Percentiles rank a stretch among this genome's conserved stretches.
phyloP scores from a whole-genome alignment of 2,797 vertebrate species.

The Lutjanus campechanus region DNA sequence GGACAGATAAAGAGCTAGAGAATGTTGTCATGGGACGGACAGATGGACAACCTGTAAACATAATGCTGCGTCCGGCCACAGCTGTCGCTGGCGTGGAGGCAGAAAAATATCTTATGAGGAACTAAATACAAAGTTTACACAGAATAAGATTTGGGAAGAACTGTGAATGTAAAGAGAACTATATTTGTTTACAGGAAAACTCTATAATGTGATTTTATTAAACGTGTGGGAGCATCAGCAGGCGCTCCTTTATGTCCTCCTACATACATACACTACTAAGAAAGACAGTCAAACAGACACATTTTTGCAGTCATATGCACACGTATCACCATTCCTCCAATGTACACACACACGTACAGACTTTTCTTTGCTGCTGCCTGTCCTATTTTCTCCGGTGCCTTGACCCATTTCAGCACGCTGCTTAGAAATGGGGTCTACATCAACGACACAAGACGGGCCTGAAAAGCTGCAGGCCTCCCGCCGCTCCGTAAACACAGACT shows the following conservation, averaged over 20 bases:
- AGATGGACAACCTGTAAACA: no score
- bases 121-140: no score
- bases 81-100: no score
- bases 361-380: neutral
- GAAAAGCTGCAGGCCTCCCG: constrained; percentile 33
- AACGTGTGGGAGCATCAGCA: neutral
- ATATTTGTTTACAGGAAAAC: neutral
- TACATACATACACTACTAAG: no score
- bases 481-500: constrained; percentile 1
- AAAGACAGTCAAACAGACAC: neutral
- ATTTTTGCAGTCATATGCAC: neutral
- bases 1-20: no score
- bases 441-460: neutral
- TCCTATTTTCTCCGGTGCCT: constrained; percentile 34
- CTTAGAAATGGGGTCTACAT: constrained; percentile 25
- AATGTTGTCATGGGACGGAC: no score
- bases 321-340: neutral
- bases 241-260: neutral
- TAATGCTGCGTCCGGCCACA: no score
- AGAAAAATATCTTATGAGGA: neutral
- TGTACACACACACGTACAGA: neutral
- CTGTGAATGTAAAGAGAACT: neutral
- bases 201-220: neutral
- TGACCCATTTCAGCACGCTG: constrained; percentile 56
- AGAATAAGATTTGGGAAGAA: neutral